Percentiles rank a stretch among this genome's conserved stretches.
phyloP scores from a whole-genome alignment of 2,113 vertebrate species.

The Eonycteris spelaea region DNA sequence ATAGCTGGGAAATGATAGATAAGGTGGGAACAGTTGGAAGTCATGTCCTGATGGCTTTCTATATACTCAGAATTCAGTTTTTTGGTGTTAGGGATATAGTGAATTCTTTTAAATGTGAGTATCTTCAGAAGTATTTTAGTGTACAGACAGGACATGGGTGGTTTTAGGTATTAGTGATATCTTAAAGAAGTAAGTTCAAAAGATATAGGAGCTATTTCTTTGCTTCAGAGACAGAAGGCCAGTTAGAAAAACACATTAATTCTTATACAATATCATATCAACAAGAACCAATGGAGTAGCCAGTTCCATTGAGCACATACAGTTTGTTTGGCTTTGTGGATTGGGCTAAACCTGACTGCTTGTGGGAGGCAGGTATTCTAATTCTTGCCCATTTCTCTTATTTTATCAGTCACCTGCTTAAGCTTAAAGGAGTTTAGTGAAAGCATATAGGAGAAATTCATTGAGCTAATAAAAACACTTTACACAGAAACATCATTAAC shows the following conservation, averaged over 20 bases:
- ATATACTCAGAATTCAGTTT: neutral
- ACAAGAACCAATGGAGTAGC: neutral
- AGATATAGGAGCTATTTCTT: neutral
- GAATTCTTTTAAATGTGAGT: neutral
- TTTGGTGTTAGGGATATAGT: neutral
- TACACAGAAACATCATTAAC: neutral
- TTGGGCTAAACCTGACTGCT: neutral
- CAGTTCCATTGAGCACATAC: neutral
- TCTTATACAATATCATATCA: neutral
- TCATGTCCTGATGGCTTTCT: neutral
- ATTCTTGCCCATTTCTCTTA: neutral
- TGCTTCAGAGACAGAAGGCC: conserved; percentile 2
- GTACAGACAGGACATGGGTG: neutral
- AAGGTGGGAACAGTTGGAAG: neutral
- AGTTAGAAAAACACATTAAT: conserved; percentile 28
- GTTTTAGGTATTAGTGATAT: neutral
- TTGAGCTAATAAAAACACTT: neutral
- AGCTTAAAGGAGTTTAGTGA: neutral
- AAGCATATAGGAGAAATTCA: neutral
- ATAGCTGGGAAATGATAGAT: neutral
- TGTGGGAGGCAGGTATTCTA: neutral
- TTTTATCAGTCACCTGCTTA: neutral
- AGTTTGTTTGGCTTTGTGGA: neutral
- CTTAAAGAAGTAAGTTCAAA: neutral
- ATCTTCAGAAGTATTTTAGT: neutral